Evolutionary conservation across 2,113 vertebrate species (phyloP), one percentile per base, ranked within the genome.

Genomic region (Etheostoma cragini): DNA sequence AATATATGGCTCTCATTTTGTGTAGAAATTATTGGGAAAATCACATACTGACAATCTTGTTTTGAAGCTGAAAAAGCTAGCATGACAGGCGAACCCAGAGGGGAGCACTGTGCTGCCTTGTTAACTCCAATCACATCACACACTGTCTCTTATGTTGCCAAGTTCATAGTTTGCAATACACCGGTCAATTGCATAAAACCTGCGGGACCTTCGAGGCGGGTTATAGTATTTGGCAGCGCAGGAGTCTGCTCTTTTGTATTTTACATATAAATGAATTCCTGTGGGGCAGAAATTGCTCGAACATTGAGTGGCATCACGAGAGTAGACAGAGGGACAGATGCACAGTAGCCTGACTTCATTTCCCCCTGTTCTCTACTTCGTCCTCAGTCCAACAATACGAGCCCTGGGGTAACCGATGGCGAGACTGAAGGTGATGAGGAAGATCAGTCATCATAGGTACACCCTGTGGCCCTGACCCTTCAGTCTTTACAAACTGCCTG

Each of bases 261-360:
- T 63, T 80, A 68, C 72, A 83, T 83, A 78, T 65, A 81, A 76
- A 76, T 75, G 47, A 79, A 72, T 71, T 61, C 60, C 65, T 62
- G 14, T 69, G 65, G 33, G 66, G 62, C 61, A 67, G 30, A 56
- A 52, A 72, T 57, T 61, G 65, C 35, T 46, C 24, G 60, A 71
- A 80, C 35, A 60, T 17, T 17, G 38, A 70, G 46, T 57, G 57
- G n/a, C 22, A 52, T 45, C 22, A 58, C 7, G 0, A 65, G 30
- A 50, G 42, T 26, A 46, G 21, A 24, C 68, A 46, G 15, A 12
- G 56, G 52, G 24, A 61, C 1, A 1, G 38, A 77, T 30, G 66
- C 68, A 50, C 35, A 57, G 26, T 24, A 42, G 33, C 38, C 67
- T 42, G 50, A 72, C 79, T 69, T 77, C 7, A 77, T 77, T 73